Evolutionary conservation across 1,140 invertebrate genomes (phyloP).

Genomic region (Pogonomyrmex barbatus): DNA sequence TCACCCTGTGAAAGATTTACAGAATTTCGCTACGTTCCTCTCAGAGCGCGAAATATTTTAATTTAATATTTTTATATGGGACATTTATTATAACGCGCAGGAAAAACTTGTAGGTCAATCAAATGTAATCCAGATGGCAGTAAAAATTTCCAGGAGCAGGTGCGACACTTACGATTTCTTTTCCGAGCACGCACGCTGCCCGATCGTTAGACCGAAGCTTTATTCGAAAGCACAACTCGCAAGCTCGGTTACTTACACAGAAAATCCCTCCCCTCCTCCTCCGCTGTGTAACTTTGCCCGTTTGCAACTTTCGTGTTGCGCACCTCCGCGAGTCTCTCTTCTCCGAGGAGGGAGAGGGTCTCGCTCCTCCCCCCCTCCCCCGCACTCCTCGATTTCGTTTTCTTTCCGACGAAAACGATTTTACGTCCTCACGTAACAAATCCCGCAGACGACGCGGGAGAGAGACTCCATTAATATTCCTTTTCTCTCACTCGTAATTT

Average conservation of each 20-base stretch:
- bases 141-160: constrained; percentile 50
- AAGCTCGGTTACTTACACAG: constrained; percentile 65
- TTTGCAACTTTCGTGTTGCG: constrained; percentile 66
- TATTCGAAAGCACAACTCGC: constrained; percentile 58
- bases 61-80: not conserved
- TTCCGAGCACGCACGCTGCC: constrained; percentile 56
- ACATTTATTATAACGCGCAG: not conserved
- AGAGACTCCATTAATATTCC: constrained; percentile 46
- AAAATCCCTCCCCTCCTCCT: constrained; percentile 55
- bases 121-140: constrained; percentile 40
- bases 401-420: constrained; percentile 50
- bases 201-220: constrained; percentile 62
- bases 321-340: constrained; percentile 16
- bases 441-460: not conserved
- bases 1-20: not conserved
- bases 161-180: constrained; percentile 51
- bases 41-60: not conserved
- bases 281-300: constrained; percentile 71
- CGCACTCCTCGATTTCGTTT: constrained; percentile 27
- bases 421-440: constrained; percentile 59
- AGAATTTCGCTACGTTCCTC: not conserved
- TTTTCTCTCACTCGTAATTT: constrained; percentile 15
- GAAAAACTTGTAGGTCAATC: constrained; percentile 22
- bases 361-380: constrained; percentile 14
- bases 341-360: constrained; percentile 12